Conservation (phyloP, 2,113 vertebrate genomes). For the Heptranchias perlo region DNA sequence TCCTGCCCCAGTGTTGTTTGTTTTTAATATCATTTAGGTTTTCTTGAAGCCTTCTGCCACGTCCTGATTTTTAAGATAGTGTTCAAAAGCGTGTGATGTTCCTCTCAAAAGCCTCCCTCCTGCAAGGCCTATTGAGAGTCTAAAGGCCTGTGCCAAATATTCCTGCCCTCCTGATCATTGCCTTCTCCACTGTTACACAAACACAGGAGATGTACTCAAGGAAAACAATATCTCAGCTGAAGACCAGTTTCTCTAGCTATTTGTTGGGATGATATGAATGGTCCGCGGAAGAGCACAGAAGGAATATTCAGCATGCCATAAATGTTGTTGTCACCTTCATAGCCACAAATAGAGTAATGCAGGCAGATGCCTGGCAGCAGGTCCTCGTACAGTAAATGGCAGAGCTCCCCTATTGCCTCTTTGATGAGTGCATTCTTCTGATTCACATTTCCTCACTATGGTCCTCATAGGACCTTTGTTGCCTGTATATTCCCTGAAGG, state of each 20-base stretch:
- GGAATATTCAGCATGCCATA: not conserved
- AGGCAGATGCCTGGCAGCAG: not conserved
- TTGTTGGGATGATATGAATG: not conserved
- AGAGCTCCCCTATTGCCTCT: not conserved
- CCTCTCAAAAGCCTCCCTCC: too few species aligned
- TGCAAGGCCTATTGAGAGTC: not conserved
- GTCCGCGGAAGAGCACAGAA: not conserved
- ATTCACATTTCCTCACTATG: not conserved
- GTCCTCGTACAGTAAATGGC: not conserved
- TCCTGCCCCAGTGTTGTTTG: not conserved
- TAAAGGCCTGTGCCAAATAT: not conserved
- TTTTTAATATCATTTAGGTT: not conserved
- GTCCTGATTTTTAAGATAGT: not conserved
- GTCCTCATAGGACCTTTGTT: not conserved
- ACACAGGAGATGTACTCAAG: not conserved
- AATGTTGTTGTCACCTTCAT: not conserved
- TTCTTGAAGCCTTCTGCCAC: too few species aligned
- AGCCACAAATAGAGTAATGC: not conserved
- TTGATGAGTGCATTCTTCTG: not conserved
- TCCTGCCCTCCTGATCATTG: not conserved
- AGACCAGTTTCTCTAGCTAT: not conserved
- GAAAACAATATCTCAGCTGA: too few species aligned
- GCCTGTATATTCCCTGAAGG: not conserved
- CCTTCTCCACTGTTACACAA: not conserved
- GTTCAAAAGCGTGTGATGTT: too few species aligned